These are phyloP conservation scores for Sarcophaga carnaria DNA, from an alignment of 2,888 invertebrate genomes.

Conservation along the genomic window DNA sequence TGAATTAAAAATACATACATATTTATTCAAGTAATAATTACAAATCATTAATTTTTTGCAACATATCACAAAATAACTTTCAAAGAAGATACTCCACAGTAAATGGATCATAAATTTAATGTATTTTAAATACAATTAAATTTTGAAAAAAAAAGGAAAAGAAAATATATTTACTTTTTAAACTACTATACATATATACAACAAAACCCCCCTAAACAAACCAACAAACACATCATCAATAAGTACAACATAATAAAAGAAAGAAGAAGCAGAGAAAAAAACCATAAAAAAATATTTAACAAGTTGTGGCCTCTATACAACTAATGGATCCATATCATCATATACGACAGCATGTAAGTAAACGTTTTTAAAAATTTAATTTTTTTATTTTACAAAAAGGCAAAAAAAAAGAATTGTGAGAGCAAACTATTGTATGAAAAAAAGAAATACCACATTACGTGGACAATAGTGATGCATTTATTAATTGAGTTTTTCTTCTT, in stretches of 20 bases:
- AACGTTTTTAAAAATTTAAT: conserved; percentile 19
- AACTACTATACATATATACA: not conserved
- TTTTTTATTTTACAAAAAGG: not conserved
- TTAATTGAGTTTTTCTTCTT: conserved; percentile 42
- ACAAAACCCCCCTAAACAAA: not conserved
- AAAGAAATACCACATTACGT: conserved; percentile 16
- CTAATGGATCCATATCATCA: conserved; percentile 79
- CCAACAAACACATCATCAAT: not conserved
- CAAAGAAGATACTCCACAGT: not conserved
- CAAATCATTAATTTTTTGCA: conserved; percentile 41
- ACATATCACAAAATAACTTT: conserved; percentile 62
- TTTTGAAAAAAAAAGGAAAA: not conserved
- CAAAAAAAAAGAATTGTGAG: conserved; percentile 17
- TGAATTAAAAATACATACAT: not conserved
- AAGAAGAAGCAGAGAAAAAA: not conserved
- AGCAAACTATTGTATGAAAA: conserved; percentile 45
- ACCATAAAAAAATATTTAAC: conserved; percentile 43
- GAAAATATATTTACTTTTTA: conserved; percentile 15
- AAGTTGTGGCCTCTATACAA: conserved; percentile 68
- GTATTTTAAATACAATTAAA: conserved; percentile 66
- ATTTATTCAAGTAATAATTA: conserved; percentile 13
- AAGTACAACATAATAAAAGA: conserved; percentile 20
- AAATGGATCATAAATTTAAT: conserved; percentile 34
- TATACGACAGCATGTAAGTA: conserved; percentile 78
- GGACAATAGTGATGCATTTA: conserved; percentile 27